Base-by-base conservation (phyloP, 2,888 invertebrate genomes). In the Julus scanicus region DNA sequence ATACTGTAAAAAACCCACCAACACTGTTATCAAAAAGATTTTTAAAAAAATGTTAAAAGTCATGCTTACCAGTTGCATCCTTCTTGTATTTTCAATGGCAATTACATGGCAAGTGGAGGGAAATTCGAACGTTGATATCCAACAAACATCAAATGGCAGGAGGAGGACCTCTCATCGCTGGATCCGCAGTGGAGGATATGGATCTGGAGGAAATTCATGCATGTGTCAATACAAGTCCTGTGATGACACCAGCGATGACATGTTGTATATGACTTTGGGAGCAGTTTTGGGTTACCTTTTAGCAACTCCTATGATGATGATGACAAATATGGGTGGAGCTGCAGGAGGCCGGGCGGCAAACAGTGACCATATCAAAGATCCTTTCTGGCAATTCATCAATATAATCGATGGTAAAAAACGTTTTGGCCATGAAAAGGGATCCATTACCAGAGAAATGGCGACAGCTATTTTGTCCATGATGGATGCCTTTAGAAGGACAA, bases 271-370 rank as follows among this genome's bases (percentile, higher is more conserved):
- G 80, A 37, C 13, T 37, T 13, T 80, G 37, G 80, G 80, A 2
- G 13, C 80, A 9, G 9, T 80, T 80, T 37, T 80, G 80, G 80
- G 80, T 9, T 80, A 80, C 37, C 80, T 80, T 1, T 13, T 80
- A 20, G 80, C 80, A 13, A 80, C 80, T 80, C 80, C 80, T 3
- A 49, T 85, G 48, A 85, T 85, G 85, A 85, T 85, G 85, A 44
- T 29, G 85, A 29, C 44, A 11, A 44, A 39, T 17, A n/a, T 20
- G 85, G 85, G 44, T 9, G 44, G 44, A 9, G 15, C 39, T 40
- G 85, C 20, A 3, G 85, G 39, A 85, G 48, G 85, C 3, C 3
- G 80, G 37, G 37, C 80, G 37, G 37, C 37, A 9, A 71, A 8
- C 20, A 20, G n/a, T 2, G n/a, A 57, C 57, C 57, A 8, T 17